Base-by-base conservation (phyloP, 2,113 vertebrate species). In the Paradisaea rubra region DNA sequence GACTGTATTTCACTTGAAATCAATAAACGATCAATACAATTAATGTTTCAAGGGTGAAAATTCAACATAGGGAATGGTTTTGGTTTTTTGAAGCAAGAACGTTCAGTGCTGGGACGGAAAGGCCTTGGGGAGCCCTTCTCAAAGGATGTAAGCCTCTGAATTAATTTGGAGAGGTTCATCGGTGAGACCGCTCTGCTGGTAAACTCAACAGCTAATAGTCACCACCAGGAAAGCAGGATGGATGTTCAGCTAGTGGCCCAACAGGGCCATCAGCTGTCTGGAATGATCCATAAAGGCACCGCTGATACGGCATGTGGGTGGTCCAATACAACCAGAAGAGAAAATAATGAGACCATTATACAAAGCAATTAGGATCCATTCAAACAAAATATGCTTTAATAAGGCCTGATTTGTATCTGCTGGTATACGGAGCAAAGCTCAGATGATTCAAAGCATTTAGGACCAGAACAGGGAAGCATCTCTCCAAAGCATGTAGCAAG, bases 371-470 rank as follows among this genome's bases (percentile, higher is more conserved):
- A 81, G 37, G 49, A 74, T 39, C 57, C 44, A 78, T 71, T 92
- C 35, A 83, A 81, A 86, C 11, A 74, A 60, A 94, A 84, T 68
- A 39, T 0, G 2, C 21, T 81, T 88, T 91, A 52, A 71, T 68
- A 84, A 83, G 61, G 31, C 60, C 68, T 83, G 71, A 54, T 86
- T 77, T 73, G 30, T 73, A 72, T 82, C 66, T 85, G 33, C 13
- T 0, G 0, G 21, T 31, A 30, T 24, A 18, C 0, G 0, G 3
- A 64, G 47, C 18, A 83, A 80, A 95, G 52, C 50, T 77, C 27
- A 37, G 59, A 60, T 17, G 11, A 64, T 81, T 78, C 31, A 47
- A 52, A 84, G 13, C 33, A 56, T 86, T 64, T 71, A 92, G 56
- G 24, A 37, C 25, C 47, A 81, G 47, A 73, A 44, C 13, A 37